phyloP scores from a whole-genome alignment of 2,113 vertebrate species.

The Marmota flaviventris region DNA sequence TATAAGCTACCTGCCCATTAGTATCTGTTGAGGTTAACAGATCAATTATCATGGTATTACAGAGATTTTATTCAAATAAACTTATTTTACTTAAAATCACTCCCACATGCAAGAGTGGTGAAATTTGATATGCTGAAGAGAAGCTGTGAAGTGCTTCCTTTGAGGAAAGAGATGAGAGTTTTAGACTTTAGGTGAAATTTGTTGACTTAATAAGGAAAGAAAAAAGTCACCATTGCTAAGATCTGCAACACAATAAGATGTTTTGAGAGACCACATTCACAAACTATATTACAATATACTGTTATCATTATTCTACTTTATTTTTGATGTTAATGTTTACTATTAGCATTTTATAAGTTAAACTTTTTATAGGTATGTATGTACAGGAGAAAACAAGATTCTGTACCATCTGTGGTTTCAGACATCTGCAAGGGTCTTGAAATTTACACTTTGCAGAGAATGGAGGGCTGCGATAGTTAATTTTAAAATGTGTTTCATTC shows the following conservation, averaged over 20 bases:
- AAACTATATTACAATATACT: background rate
- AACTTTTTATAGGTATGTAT: background rate
- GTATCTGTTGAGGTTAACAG: background rate
- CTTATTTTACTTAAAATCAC: background rate
- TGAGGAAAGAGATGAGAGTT: background rate
- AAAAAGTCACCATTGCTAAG: background rate
- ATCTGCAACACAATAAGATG: background rate
- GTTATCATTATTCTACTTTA: background rate
- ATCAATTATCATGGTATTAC: background rate
- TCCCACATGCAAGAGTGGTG: background rate
- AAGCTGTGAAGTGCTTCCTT: background rate
- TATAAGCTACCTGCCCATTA: too few relatives aligned
- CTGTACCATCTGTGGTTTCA: background rate
- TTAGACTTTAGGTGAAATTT: background rate
- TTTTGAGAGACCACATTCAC: background rate
- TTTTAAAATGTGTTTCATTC: background rate
- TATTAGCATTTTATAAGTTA: background rate
- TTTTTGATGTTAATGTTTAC: background rate
- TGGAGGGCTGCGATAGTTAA: background rate
- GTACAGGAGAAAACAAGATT: background rate
- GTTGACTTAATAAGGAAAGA: background rate
- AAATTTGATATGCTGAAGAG: background rate
- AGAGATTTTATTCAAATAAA: background rate
- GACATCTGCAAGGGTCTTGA: background rate
- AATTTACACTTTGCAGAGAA: background rate